Evolutionary conservation across 2,888 invertebrate species (phyloP).

Genomic region (Eupithecia abbreviata): DNA sequence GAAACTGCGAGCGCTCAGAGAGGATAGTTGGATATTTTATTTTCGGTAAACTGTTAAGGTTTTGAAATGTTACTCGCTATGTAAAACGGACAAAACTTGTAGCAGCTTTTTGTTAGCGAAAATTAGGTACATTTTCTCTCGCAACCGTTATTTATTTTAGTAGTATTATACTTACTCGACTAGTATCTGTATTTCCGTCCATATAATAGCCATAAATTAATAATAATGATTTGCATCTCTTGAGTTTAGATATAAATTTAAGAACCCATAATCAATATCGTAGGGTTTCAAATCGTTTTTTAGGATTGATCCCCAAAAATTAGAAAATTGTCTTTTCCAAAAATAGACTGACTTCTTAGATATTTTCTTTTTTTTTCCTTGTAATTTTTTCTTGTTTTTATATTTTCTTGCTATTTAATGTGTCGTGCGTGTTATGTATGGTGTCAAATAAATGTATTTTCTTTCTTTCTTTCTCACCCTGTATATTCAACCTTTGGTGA

Average conservation of each 20-base stretch:
- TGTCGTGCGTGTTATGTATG: too few species aligned
- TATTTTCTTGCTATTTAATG: too few species aligned
- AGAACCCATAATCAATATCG: background rate
- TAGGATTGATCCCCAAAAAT: background rate
- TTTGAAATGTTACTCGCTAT: conserved; percentile 5
- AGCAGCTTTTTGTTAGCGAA: background rate
- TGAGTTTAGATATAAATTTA: background rate
- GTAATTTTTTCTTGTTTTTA: too few species aligned
- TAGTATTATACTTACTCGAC: too few species aligned
- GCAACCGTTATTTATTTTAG: background rate
- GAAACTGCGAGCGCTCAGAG: background rate
- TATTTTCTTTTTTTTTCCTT: background rate
- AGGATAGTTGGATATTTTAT: conserved; percentile 3
- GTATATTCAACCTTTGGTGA: conserved; percentile 11
- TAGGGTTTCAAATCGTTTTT: too few species aligned
- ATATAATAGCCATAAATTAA: too few species aligned
- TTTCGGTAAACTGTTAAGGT: conserved; percentile 2
- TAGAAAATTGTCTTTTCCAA: background rate
- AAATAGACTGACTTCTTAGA: background rate
- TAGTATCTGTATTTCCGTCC: too few species aligned
- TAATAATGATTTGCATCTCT: background rate
- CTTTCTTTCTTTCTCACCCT: conserved; percentile 2
- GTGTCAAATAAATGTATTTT: too few species aligned
- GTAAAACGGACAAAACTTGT: background rate
- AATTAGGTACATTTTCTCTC: background rate